Conservation (phyloP, 1,140 invertebrate species). For the Mesaphorura yosii region DNA sequence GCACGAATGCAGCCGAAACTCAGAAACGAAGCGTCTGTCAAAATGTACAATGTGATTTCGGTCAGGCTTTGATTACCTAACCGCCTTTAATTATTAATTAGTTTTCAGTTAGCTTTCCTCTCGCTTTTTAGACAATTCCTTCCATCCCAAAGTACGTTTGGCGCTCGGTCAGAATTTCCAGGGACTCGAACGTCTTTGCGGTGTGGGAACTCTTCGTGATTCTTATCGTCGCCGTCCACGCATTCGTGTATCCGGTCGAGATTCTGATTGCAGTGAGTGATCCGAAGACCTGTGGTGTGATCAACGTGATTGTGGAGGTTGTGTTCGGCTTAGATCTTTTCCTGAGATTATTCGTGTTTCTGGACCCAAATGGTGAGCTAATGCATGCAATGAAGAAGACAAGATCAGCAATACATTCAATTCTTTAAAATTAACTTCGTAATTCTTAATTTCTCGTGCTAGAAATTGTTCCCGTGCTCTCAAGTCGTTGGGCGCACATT, state of each 20-base stretch:
- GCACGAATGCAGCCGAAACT: neutral
- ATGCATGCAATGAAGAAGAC: neutral
- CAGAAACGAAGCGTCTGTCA: neutral
- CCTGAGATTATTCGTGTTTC: conserved; percentile 8
- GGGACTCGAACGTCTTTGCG: neutral
- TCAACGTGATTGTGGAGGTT: neutral
- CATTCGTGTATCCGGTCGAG: conserved; percentile 1
- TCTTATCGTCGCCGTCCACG: neutral
- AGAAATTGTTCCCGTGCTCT: neutral
- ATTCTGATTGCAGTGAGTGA: neutral
- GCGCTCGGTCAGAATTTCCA: neutral
- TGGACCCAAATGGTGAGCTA: conserved; percentile 3
- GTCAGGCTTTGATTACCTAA: neutral
- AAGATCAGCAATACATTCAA: neutral
- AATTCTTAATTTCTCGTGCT: neutral
- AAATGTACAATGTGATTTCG: neutral
- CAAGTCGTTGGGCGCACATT: neutral
- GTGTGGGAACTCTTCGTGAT: neutral
- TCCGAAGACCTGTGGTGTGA: neutral
- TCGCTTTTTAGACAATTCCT: neutral
- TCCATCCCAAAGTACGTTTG: neutral
- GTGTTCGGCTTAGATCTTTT: conserved; percentile 9
- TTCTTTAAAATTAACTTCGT: no score
- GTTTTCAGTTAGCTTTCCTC: neutral
- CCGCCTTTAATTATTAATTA: neutral